Evolutionary conservation across 2,113 vertebrate species (phyloP).

Genomic region (Heliornis fulica): DNA sequence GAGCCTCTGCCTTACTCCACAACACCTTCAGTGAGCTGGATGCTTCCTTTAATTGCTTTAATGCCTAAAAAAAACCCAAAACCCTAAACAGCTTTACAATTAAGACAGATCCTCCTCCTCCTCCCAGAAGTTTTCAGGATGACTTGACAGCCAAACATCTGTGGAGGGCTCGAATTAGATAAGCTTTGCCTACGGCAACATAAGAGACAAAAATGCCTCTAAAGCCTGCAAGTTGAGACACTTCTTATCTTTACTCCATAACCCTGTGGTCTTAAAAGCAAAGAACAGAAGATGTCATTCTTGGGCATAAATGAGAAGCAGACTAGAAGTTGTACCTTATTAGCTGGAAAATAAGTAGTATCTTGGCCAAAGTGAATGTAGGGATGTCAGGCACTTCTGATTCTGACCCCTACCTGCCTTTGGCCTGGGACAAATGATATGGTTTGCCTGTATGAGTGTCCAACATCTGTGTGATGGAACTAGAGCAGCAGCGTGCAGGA

Average conservation of each 20-base stretch:
- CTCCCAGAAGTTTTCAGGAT: constrained; percentile 15
- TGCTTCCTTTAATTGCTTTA: neutral
- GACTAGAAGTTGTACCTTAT: constrained; percentile 15
- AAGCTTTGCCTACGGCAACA: constrained; percentile 44
- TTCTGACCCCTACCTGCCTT: neutral
- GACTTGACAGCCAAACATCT: constrained; percentile 43
- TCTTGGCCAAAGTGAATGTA: neutral
- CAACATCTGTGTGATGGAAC: neutral
- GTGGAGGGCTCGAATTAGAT: constrained; percentile 19
- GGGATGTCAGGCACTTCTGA: neutral
- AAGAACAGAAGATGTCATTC: constrained; percentile 29
- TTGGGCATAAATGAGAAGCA: neutral
- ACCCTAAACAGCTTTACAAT: neutral
- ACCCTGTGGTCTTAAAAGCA: constrained; percentile 27
- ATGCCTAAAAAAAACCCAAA: neutral
- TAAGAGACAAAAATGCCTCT: constrained; percentile 28
- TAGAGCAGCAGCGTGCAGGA: neutral
- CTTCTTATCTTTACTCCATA: constrained; percentile 42
- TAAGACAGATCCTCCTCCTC: constrained; percentile 17
- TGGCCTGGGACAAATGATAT: neutral
- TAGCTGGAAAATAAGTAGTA: constrained; percentile 2
- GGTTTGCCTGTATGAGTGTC: neutral
- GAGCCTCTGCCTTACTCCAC: neutral
- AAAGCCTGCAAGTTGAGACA: constrained; percentile 35
- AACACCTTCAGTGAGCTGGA: neutral